These are phyloP conservation scores for Lepidurus packardi DNA, from an alignment of 1,140 invertebrate species.

Conservation along the genomic window DNA sequence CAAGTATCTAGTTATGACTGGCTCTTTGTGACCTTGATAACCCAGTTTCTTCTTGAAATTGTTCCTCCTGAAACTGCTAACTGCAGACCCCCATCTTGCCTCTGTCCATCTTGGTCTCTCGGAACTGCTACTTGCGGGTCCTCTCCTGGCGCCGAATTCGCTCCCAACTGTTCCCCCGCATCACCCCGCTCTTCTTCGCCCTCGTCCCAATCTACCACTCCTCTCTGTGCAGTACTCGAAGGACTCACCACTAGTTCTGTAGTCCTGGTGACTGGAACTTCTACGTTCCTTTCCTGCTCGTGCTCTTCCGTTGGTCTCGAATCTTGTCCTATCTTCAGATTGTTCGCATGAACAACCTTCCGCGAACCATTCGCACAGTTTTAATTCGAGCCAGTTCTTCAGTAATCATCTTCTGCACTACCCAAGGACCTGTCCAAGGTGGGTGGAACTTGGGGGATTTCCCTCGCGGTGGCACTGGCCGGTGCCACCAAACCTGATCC, in stretches of 20 bases:
- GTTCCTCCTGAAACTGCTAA: not conserved
- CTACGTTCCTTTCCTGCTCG: not conserved
- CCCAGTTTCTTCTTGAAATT: not conserved
- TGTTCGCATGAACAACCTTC: not conserved
- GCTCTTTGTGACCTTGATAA: not conserved
- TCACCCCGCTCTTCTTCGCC: not conserved
- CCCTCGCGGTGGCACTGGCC: not conserved
- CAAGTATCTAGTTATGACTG: too few relatives aligned
- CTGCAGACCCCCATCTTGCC: not conserved
- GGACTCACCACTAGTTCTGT: not conserved
- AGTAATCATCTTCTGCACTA: too few relatives aligned
- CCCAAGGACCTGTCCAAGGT: not conserved
- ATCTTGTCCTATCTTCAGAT: not conserved
- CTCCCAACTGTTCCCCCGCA: not conserved
- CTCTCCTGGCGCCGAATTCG: not conserved
- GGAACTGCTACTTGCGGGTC: not conserved
- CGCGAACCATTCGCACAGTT: not conserved
- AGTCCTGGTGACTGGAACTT: not conserved
- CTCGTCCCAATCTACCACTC: not conserved
- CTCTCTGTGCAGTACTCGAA: not conserved
- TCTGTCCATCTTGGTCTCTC: not conserved
- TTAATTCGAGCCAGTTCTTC: not conserved
- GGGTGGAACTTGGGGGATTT: not conserved
- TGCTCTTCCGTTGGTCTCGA: not conserved
- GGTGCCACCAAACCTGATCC: not conserved